These are phyloP conservation scores for Caenorhabditis remanei DNA, from an alignment of 1,140 invertebrate genomes.

Conservation along the genomic window DNA sequence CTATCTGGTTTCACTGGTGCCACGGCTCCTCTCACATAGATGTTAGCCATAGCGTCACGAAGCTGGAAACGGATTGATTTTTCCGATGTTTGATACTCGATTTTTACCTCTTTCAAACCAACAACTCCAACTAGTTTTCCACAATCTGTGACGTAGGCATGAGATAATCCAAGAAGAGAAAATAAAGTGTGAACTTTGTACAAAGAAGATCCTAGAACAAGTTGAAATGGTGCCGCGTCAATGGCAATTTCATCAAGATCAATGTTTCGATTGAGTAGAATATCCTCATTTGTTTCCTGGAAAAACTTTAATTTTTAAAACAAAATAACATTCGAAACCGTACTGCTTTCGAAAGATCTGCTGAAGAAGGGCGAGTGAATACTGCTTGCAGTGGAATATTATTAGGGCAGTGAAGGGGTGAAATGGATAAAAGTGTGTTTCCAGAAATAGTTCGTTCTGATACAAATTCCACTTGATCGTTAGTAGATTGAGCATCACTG, in stretches of 20 bases:
- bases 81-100: background rate
- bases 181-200: constrained; percentile 97
- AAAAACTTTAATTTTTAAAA: constrained; percentile 4
- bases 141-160: constrained; percentile 96
- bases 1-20: constrained; percentile 61
- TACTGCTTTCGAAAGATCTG: constrained; percentile 9
- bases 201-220: constrained; percentile 93
- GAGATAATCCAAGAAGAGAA: constrained; percentile 94
- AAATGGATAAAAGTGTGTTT: constrained; percentile 63
- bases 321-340: background rate
- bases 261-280: constrained; percentile 83
- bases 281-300: constrained; percentile 62
- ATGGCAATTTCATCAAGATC: constrained; percentile 91
- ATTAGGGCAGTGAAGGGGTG: constrained; percentile 62
- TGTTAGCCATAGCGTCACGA: constrained; percentile 70
- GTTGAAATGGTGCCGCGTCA: constrained; percentile 96
- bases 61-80: constrained; percentile 63
- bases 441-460: constrained; percentile 59
- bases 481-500: constrained; percentile 32
- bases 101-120: constrained; percentile 89
- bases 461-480: constrained; percentile 58
- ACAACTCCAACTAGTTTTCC: constrained; percentile 95
- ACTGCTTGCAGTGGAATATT: constrained; percentile 59
- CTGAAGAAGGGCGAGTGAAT: constrained; percentile 45
- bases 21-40: constrained; percentile 73